Percentiles rank a stretch among this genome's conserved stretches.
Evolutionary conservation across 2,888 invertebrate genomes (phyloP).

Genomic region (Heteromyza rotundicornis): DNA sequence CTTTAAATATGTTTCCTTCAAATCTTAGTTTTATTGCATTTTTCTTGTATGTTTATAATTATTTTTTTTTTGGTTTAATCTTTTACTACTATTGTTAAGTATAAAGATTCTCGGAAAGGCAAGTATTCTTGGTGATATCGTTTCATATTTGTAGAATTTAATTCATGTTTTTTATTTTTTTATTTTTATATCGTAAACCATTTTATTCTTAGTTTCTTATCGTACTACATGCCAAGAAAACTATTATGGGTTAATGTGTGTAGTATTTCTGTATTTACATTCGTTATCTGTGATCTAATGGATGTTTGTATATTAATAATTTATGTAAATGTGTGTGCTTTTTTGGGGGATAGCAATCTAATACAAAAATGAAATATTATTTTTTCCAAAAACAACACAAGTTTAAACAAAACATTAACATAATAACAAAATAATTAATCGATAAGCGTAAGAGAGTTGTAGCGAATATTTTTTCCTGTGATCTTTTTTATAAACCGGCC

Average conservation of each 20-base stretch:
- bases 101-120: constrained; percentile 28
- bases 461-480: no score
- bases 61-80: neutral
- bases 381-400: no score
- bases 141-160: constrained; percentile 30
- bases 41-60: neutral
- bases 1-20: constrained; percentile 4
- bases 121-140: constrained; percentile 37
- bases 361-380: no score
- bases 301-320: neutral
- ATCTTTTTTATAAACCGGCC: no score
- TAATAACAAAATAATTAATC: no score
- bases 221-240: no score
- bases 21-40: constrained; percentile 19
- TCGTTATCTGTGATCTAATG: neutral
- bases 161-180: constrained; percentile 15
- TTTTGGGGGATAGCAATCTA: neutral
- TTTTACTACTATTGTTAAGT: neutral
- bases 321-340: neutral
- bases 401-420: no score
- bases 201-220: no score
- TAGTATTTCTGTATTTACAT: neutral
- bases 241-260: no score
- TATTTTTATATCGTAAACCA: neutral
- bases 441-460: no score